phyloP scores from a whole-genome alignment of 2,113 vertebrate species.

The Scomber colias region DNA sequence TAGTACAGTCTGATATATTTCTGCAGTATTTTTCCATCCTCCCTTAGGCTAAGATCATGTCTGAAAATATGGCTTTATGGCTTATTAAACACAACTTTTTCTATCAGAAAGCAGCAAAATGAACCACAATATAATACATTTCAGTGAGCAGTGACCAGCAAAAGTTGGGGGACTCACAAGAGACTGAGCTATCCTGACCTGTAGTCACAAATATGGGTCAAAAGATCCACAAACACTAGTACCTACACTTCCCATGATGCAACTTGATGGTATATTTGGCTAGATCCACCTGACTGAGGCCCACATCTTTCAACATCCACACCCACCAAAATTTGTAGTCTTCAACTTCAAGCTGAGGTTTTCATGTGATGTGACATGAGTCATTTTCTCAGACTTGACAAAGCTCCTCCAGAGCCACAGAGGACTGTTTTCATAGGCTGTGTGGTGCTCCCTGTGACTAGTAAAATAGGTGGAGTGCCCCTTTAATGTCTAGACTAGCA shows the following conservation, averaged over 20 bases:
- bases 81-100: too few relatives aligned
- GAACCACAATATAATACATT: too few relatives aligned
- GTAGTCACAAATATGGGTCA: background rate
- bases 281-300: background rate
- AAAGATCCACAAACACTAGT: background rate
- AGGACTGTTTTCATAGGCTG: background rate
- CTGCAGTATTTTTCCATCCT: background rate
- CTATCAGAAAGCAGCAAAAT: too few relatives aligned
- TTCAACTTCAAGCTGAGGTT: background rate
- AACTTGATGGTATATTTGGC: background rate
- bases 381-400: background rate
- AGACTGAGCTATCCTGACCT: background rate
- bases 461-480: slow-evolving; percentile 19
- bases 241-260: slow-evolving; percentile 18
- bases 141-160: too few relatives aligned
- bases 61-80: too few relatives aligned
- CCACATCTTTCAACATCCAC: background rate
- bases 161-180: too few relatives aligned
- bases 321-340: too few relatives aligned
- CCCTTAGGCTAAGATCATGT: too few relatives aligned
- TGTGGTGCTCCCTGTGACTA: background rate
- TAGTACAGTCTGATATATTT: background rate
- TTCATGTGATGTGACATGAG: background rate
- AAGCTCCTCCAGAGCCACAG: background rate
- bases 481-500: slow-evolving; percentile 9